A percentile compares a stretch with the other conserved stretches of the same genome.
phyloP scores from a whole-genome alignment of 2,797 vertebrate species.

The Antrozous pallidus region DNA sequence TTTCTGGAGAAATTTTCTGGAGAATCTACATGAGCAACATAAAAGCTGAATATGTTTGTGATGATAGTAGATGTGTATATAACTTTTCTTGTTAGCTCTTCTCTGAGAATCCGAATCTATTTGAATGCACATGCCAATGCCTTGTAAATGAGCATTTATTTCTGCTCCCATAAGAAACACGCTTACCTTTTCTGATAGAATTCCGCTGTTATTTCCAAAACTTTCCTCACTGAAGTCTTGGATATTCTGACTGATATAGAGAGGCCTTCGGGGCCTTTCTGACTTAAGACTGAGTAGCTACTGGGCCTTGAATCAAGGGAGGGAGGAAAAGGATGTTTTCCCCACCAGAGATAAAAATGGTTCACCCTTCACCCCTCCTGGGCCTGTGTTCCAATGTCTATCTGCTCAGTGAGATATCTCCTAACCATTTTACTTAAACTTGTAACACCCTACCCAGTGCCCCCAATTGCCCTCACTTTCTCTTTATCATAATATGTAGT shows the following conservation, averaged over 20 bases:
- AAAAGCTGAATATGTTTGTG: background rate
- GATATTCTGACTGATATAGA: background rate
- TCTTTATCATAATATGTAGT: background rate
- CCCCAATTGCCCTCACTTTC: background rate
- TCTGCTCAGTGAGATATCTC: background rate
- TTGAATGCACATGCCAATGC: background rate
- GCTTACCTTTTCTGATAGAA: background rate
- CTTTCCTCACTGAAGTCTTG: background rate
- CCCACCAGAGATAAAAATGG: fast-evolving
- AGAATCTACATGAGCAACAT: slow-evolving; percentile 45
- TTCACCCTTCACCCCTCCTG: background rate
- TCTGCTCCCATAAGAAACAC: background rate
- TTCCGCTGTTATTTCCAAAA: background rate
- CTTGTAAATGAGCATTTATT: background rate
- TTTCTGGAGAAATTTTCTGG: background rate
- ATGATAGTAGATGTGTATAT: background rate
- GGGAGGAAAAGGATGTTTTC: background rate
- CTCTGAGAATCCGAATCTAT: background rate
- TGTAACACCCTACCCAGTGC: background rate
- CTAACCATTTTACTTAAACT: background rate
- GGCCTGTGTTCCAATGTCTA: background rate
- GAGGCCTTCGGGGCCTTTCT: background rate
- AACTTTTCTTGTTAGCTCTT: background rate
- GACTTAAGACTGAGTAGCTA: background rate
- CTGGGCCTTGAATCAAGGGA: background rate